Base-by-base conservation (phyloP, 1,140 invertebrate genomes). In the Caerostris darwini region DNA sequence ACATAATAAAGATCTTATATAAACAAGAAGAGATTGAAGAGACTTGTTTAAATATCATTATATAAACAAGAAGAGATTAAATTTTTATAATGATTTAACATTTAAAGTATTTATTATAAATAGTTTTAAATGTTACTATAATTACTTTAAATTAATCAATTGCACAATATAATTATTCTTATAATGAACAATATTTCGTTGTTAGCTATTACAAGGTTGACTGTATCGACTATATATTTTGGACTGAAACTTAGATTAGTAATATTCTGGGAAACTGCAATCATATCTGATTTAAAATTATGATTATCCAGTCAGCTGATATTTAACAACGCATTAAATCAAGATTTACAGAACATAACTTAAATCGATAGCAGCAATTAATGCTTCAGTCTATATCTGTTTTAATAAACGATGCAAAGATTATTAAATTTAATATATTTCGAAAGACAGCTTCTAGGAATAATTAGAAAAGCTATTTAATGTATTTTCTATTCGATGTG, bases 341-440 rank as follows among this genome's bases (percentile, higher is more conserved):
- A 14, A 67, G 61, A 67, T 67, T 67, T 67, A n/a, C n/a, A 17
- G 14, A 14, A 67, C n/a, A 67, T 17, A 67, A 14, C 34, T 34
- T 34, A 34, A 34, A 34, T 34, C 34, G 34, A 34, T 67, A n/a
- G 17, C 14, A 17, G n/a, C 61, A 67, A 67, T 67, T 67, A 67
- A 67, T 6, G 61, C 17, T 14, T n/a, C 61, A 67, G n/a, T 67
- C 61, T 12, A 67, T 67, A 67, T 67, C 61, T n/a, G n/a, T 67
- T 67, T 67, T 67, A 67, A 67, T 67, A 67, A 6, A 67, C n/a
- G 14, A 67, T n/a, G 61, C 61, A 67, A 67, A 67, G 61, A 67
- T 67, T 14, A 67, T 67, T 67, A 67, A 67, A 67, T 67, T 67
- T 17, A 67, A 67, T 67, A 12, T 67, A 67, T 67, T 67, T 67